A percentile compares a stretch with the other conserved stretches of the same genome.
Evolutionary conservation across 1,140 invertebrate genomes (phyloP).

Genomic region (Grapholita molesta): DNA sequence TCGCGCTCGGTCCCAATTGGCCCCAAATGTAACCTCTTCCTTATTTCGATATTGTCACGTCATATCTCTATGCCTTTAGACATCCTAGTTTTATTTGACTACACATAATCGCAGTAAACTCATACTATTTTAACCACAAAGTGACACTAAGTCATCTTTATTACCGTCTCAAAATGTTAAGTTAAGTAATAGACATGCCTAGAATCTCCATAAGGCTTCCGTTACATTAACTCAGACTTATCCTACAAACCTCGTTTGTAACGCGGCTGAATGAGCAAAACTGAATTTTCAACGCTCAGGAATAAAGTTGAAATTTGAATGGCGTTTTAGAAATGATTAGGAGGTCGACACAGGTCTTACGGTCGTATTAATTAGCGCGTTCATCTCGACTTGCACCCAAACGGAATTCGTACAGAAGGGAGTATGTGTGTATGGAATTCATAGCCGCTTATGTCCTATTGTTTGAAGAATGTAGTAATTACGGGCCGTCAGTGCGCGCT

Average conservation of each 20-base stretch:
- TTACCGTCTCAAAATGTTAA: neutral
- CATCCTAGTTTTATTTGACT: no score
- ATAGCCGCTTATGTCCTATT: neutral
- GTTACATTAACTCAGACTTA: neutral
- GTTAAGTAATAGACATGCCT: neutral
- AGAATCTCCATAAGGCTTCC: neutral
- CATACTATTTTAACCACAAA: neutral
- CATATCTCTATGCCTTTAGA: no score
- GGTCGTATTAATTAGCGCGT: neutral
- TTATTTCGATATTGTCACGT: no score
- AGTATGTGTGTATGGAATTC: neutral
- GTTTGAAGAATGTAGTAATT: constrained; percentile 5
- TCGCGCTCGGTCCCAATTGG: no score
- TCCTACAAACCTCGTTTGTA: neutral
- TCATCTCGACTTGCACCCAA: neutral
- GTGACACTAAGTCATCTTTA: neutral
- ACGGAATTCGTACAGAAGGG: neutral
- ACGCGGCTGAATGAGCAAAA: neutral
- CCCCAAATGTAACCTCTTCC: no score
- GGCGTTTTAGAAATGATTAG: neutral
- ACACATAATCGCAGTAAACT: no score
- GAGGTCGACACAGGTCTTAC: neutral
- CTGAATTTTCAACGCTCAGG: neutral
- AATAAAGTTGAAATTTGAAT: neutral
- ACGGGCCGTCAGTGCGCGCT: constrained; percentile 19